phyloP scores from a whole-genome alignment of 1,140 invertebrate species.

The Tetraneura akinire region DNA sequence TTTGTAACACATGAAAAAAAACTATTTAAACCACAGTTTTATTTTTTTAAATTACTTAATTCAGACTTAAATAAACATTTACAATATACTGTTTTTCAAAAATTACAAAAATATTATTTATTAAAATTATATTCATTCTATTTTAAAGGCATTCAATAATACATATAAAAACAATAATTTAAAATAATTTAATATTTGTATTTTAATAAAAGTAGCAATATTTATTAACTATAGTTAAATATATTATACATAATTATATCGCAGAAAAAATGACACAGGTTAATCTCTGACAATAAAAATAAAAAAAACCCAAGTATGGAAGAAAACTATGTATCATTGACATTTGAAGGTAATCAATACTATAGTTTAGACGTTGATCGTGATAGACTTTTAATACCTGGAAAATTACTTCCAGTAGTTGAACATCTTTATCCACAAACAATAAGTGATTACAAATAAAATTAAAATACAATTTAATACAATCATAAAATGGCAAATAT shows the following conservation, averaged over 20 bases:
- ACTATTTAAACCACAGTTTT: too few relatives aligned
- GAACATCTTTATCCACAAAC: slow-evolving; percentile 25
- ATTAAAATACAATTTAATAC: background rate
- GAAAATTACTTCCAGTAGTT: background rate
- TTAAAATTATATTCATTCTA: background rate
- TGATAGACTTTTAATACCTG: slow-evolving; percentile 29
- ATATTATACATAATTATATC: too few relatives aligned
- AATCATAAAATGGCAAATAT: background rate
- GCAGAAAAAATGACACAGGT: background rate
- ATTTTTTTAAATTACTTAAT: background rate
- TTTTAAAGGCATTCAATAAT: background rate
- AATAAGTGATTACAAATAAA: slow-evolving; percentile 1
- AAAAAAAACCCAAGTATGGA: background rate
- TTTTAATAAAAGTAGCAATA: background rate
- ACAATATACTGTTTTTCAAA: too few relatives aligned
- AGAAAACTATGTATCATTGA: background rate
- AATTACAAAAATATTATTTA: too few relatives aligned
- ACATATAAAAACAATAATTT: background rate
- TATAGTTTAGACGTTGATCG: slow-evolving; percentile 17
- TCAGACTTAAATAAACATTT: background rate
- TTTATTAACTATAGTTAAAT: background rate
- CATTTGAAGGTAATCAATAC: slow-evolving; percentile 19
- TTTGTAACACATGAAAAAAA: too few relatives aligned
- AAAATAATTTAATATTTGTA: background rate
- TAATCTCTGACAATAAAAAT: background rate